Base-by-base conservation (phyloP, 1,140 invertebrate genomes). In the Nasonia longicornis region DNA sequence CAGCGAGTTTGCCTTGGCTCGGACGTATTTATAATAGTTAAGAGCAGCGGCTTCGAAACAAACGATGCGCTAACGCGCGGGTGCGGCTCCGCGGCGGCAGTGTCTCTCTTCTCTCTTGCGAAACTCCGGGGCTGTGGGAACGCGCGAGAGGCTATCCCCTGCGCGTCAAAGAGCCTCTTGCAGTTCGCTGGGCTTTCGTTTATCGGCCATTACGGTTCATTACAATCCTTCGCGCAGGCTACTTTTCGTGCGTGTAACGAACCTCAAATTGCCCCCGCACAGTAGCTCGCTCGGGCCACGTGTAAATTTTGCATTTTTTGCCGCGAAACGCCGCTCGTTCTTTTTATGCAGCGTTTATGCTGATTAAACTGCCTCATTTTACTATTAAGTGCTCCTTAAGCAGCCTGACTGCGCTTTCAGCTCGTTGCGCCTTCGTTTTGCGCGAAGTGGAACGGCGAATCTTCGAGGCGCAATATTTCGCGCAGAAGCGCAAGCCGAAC, bases 141-240 rank as follows among this genome's bases (percentile, higher is more conserved):
- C 75, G 64, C 42, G 26, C 26, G 35, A n/a, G 64, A 11, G 66
- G 16, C 52, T n/a, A n/a, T 31, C 12, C n/a, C 12, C 16, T 16
- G 4, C n/a, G 63, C 31, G 31, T 35, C 3, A 35, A 3, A 35
- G 35, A 14, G 11, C 66, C 26, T 31, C 22, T 0, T 8, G 66
- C 16, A 16, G 52, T 58, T 20, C 20, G 4, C 12, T 20, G 20
- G 26, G 31, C 16, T 52, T 79, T 63, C 45, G 29, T 79, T 79
- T 79, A 79, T 71, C 48, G 77, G 26, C 45, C 67, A 71, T 79
- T 79, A 58, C 29, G 67, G 11, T 63, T 79, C 67, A 71, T 79
- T 79, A 79, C 77, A 63, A 79, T 71, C 48, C n/a, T 66, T 58
- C 29, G 70, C 35, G 72, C 45, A 22, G 58, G 67, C 52, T 58